These are phyloP conservation scores for Pipra filicauda DNA, from an alignment of 2,113 vertebrate species.

Conservation along the genomic window DNA sequence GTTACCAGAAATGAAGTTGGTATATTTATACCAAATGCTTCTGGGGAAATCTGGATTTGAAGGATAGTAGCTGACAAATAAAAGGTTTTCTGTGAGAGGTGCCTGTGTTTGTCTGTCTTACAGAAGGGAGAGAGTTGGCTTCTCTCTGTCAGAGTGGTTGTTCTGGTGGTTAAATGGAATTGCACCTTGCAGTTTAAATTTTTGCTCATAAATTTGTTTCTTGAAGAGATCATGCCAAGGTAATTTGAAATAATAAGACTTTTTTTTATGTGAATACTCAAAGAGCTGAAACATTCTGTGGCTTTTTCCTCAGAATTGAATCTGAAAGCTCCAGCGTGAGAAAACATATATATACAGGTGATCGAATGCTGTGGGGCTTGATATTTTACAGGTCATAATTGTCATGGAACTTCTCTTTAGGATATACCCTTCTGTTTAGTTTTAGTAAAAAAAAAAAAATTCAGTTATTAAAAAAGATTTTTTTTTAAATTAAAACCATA, in stretches of 20 bases:
- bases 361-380: not conserved
- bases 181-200: not conserved
- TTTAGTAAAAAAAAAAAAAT: not conserved
- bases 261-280: not conserved
- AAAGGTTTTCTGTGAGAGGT: not conserved
- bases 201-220: not conserved
- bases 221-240: not conserved
- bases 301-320: not conserved
- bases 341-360: not conserved
- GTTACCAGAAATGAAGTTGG: not conserved
- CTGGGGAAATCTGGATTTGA: not conserved
- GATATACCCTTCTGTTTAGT: not conserved
- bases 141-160: not conserved
- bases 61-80: not conserved
- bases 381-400: not conserved
- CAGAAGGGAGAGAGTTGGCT: not conserved
- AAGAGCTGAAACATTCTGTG: not conserved
- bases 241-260: not conserved
- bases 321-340: not conserved
- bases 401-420: not conserved
- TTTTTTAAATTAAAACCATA: not conserved
- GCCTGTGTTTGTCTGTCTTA: not conserved
- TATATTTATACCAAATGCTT: not conserved
- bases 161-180: not conserved
- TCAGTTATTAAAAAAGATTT: not conserved